Evolutionary conservation across 2,797 vertebrate genomes (phyloP), one percentile per base, ranked within the genome.

Genomic region (Mormyrops attenuatus): DNA sequence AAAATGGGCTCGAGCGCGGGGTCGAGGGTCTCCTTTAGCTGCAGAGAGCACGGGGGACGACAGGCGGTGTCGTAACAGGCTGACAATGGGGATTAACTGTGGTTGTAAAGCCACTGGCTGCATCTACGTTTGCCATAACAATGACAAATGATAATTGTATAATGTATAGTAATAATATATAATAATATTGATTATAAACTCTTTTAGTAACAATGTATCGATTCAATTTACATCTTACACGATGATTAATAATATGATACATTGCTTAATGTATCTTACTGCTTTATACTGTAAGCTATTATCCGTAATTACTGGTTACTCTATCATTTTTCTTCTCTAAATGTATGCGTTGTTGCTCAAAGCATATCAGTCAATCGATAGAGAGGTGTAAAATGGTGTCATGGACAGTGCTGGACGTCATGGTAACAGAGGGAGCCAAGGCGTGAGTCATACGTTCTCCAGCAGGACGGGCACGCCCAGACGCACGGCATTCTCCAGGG

Each of bases 11-110:
- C 97, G 90, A 98, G 92, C 26, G 96, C 95, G 57, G 97, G 97
- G 91, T 98, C 97, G 57, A 98, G 91, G 20, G 89, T 96, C 93
- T 98, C 97, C 89, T 94, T 98, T 88, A 98, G 91, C 97, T 98
- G 89, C 84, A 85, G 2, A 34, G 90, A 26, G 2, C 87, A 26
- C 44, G 85, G 50, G 7, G 34, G 22, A 7, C 17, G 11, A 34
- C 63, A 8, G n/a, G 8, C 5, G n/a, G 15, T 13, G 38, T 50
- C 38, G 73, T 7, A 11, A 38, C 22, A 57, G 15, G 50, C 1
- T 55, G 52, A 87, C 30, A n/a, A 4, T 53, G 30, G 13, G 30
- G 9, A 57, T 41, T 53, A 8, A 86, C 22, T 57, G 15, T n/a
- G 30, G 8, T 30, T 38, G 2, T 34, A 41, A 53, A 7, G 52